A percentile compares a stretch with the other conserved stretches of the same genome.
Conservation (phyloP, 30 jellyfish, hydroid and myxozoan species). For the Pelagia noctiluca region DNA sequence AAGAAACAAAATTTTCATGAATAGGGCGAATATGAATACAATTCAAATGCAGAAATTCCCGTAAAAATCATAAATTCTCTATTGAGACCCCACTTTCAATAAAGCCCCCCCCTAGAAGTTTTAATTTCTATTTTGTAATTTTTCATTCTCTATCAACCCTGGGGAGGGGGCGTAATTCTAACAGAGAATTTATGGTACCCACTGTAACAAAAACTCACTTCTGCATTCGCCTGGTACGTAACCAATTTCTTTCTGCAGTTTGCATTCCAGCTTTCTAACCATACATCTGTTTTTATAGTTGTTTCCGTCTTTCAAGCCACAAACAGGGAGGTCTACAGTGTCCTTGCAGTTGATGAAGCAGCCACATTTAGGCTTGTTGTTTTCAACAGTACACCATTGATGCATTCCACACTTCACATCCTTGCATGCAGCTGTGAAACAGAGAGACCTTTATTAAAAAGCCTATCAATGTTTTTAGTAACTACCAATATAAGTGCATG, state of each 20-base stretch:
- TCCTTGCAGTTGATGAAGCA: slow-evolving; percentile 71
- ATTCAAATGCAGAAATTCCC: too few relatives aligned
- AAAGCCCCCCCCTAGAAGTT: too few relatives aligned
- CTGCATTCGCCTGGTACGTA: slow-evolving; percentile 66
- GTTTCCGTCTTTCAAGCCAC: slow-evolving; percentile 68
- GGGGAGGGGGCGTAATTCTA: too few relatives aligned
- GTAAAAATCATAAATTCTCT: too few relatives aligned
- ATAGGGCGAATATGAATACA: too few relatives aligned
- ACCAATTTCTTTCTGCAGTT: slow-evolving; percentile 59
- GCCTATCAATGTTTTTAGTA: too few relatives aligned
- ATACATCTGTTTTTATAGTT: slow-evolving; percentile 68
- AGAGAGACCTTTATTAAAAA: neutral
- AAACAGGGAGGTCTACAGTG: slow-evolving; percentile 46
- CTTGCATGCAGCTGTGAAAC: slow-evolving; percentile 70
- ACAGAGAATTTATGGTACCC: too few relatives aligned
- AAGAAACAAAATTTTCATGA: too few relatives aligned
- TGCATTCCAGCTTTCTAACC: slow-evolving; percentile 70
- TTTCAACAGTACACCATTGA: slow-evolving; percentile 71
- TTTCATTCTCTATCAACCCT: too few relatives aligned
- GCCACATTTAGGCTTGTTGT: slow-evolving; percentile 64
- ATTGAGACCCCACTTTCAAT: too few relatives aligned
- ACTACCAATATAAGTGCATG: neutral
- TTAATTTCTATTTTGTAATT: too few relatives aligned
- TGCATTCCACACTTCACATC: slow-evolving; percentile 70
- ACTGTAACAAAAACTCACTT: slow-evolving; percentile 16